phyloP scores from a whole-genome alignment of 2,113 vertebrate species.

The Steatornis caripensis region DNA sequence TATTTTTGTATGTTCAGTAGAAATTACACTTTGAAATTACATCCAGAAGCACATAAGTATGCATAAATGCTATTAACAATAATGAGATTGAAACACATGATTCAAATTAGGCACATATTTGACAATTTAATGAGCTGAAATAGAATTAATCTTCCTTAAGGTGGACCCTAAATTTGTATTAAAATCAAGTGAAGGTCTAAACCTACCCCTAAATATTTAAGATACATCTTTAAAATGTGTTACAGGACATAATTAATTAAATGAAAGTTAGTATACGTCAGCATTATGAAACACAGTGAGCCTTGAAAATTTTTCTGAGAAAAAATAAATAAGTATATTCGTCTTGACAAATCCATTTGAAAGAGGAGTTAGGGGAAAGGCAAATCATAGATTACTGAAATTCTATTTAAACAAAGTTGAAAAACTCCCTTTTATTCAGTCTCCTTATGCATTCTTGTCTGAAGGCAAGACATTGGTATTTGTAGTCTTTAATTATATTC shows the following conservation, averaged over 20 bases:
- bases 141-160: background rate
- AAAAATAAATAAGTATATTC: background rate
- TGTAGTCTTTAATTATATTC: background rate
- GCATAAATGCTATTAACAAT: background rate
- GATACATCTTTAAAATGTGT: background rate
- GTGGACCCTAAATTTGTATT: background rate
- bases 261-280: background rate
- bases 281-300: background rate
- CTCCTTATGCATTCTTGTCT: background rate
- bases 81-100: background rate
- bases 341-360: background rate
- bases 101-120: background rate
- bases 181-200: background rate
- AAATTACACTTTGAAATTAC: background rate
- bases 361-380: background rate
- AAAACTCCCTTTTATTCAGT: background rate
- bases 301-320: background rate
- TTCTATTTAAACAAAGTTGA: background rate
- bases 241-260: background rate
- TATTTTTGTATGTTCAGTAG: background rate
- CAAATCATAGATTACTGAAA: background rate
- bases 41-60: background rate
- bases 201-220: background rate
- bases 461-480: background rate
- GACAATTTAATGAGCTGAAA: background rate